phyloP scores from a whole-genome alignment of 2,113 vertebrate species.

The Cyphomyrus discorhynchus region DNA sequence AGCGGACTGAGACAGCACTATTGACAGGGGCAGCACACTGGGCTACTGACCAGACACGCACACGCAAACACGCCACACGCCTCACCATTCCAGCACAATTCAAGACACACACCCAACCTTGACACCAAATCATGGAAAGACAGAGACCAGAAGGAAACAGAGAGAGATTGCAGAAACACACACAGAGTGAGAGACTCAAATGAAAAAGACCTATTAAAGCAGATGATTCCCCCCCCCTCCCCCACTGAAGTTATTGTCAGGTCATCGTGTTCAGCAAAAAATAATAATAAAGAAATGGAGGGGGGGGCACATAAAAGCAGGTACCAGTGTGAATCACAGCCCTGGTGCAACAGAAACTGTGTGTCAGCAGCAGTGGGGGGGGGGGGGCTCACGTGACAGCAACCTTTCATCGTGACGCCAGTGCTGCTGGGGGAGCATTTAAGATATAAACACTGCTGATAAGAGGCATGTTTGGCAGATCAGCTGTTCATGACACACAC shows the following conservation, averaged over 20 bases:
- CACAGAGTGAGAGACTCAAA: not conserved
- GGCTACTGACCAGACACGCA: not conserved
- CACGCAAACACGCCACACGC: not conserved
- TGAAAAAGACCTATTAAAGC: not conserved
- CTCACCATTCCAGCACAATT: not conserved
- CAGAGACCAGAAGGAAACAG: not conserved
- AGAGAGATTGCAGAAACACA: not conserved
- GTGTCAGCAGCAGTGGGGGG: not conserved
- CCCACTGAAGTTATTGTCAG: not conserved
- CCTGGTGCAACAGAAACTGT: not conserved
- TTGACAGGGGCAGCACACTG: not conserved
- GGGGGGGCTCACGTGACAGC: not conserved
- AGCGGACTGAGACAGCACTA: not conserved
- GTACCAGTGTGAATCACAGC: not conserved
- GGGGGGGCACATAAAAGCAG: not conserved
- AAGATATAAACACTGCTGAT: not conserved
- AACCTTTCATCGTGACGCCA: not conserved
- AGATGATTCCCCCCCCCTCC: not conserved
- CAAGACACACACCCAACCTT: not conserved
- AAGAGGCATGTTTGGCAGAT: not conserved
- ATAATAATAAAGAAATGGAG: not conserved
- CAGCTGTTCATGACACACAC: conserved; percentile 12
- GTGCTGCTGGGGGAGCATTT: not conserved
- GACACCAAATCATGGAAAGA: not conserved
- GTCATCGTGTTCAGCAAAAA: not conserved